These are phyloP conservation scores for Hemithea aestivaria DNA, from an alignment of 2,888 invertebrate species.

Conservation along the genomic window DNA sequence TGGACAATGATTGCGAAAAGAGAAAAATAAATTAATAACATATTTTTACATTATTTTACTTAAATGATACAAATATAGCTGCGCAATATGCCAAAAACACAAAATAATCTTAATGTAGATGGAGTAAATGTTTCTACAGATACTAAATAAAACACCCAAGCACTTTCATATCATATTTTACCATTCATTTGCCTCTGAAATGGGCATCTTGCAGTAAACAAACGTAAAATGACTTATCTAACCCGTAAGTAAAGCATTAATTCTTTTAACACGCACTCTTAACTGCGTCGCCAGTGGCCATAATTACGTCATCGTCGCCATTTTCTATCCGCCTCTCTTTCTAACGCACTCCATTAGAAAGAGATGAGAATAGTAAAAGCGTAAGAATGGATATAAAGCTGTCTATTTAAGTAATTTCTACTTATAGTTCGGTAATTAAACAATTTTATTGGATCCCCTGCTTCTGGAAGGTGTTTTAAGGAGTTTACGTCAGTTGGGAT, in stretches of 20 bases:
- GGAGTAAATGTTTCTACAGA: too few species aligned
- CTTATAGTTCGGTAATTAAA: slow-evolving; percentile 43
- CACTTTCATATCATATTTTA: slow-evolving; percentile 5
- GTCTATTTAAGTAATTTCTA: slow-evolving; percentile 42
- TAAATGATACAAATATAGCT: too few species aligned
- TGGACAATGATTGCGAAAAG: too few species aligned
- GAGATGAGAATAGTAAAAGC: slow-evolving; percentile 39
- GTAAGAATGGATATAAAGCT: slow-evolving; percentile 36
- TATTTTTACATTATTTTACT: too few species aligned
- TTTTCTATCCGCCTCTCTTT: slow-evolving; percentile 33
- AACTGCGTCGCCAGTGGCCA: slow-evolving; percentile 16
- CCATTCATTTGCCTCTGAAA: slow-evolving; percentile 20
- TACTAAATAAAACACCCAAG: too few species aligned
- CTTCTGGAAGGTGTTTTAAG: slow-evolving; percentile 24
- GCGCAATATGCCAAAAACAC: too few species aligned
- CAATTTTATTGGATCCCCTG: slow-evolving; percentile 29
- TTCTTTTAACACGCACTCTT: slow-evolving; percentile 29
- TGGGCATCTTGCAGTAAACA: slow-evolving; percentile 20
- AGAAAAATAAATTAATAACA: too few species aligned
- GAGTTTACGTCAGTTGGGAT: slow-evolving; percentile 19
- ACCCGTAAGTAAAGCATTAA: slow-evolving; percentile 30
- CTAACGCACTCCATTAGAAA: slow-evolving; percentile 30
- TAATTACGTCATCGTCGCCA: slow-evolving; percentile 28
- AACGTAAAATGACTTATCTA: slow-evolving; percentile 32
- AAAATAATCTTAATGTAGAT: too few species aligned